Evolutionary conservation across 2,797 vertebrate species (phyloP), one percentile per base, ranked within the genome.

Genomic region (Enteromius afrohamiltoni): DNA sequence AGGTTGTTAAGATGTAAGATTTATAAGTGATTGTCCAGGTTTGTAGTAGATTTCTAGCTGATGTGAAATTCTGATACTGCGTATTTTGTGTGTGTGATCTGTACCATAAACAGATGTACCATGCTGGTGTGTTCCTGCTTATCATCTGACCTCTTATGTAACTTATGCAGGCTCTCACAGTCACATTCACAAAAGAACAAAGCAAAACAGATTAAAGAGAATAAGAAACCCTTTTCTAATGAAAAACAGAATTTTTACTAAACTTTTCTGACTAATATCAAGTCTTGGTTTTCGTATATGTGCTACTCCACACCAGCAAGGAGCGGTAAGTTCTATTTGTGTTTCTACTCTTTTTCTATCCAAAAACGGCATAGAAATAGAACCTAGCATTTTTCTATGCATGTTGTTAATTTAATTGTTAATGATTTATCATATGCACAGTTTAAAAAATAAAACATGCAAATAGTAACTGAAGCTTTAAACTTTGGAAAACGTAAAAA

Each of bases 21-120:
- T 8, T 17, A 14, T 65, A 45, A 10, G 60, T 21, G 31, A 8
- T 69, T 58, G 29, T 70, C 6, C 1, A 42, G 73, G 29, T 58
- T 67, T 80, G 68, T 4, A 83, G 37, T 45, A 0, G 40, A 74
- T 84, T 42, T 65, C 6, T 65, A 34, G 42, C 49, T 76, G 17
- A 75, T 86, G 77, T 49, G 70, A 80, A 79, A 68, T 70, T 49
- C 2, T 65, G 31, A 53, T 74, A 68, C 17, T 69, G 17, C 9
- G 9, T 8, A 26, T 37, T 42, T 49, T 79, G 45, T 49, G 67
- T 47, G 49, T 62, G 37, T 49, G 65, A 55, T 70, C 34, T 58
- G 53, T 80, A 75, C 19, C 19, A 40, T 73, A 34, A 83, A 83
- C 82, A 77, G 74, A 83, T 77, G 82, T 77, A 51, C 21, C 37